phyloP scores from a whole-genome alignment of 1,140 invertebrate genomes.

The Periplaneta americana region DNA sequence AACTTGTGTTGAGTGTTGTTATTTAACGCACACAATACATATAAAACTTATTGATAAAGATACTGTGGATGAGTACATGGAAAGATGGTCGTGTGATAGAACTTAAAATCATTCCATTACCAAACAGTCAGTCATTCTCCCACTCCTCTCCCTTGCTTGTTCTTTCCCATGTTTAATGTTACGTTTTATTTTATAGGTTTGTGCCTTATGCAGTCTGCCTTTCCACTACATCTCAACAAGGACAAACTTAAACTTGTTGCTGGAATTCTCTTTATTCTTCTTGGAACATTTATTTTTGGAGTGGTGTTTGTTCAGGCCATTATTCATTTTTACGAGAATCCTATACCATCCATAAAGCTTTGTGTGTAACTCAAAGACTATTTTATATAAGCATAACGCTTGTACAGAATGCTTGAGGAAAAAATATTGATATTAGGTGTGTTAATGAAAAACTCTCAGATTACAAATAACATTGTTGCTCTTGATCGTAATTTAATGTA shows the following conservation, averaged over 20 bases:
- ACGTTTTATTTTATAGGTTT: constrained; percentile 40
- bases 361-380: neutral
- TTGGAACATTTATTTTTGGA: constrained; percentile 55
- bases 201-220: constrained; percentile 46
- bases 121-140: neutral
- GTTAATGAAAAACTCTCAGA: too few species aligned
- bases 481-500: too few species aligned
- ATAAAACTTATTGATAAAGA: neutral
- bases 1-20: neutral
- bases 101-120: neutral
- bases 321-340: constrained; percentile 25
- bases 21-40: neutral
- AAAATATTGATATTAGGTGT: too few species aligned
- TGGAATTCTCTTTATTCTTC: constrained; percentile 42
- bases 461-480: too few species aligned
- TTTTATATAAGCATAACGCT: too few species aligned
- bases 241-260: constrained; percentile 33
- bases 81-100: neutral
- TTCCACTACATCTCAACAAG: constrained; percentile 36
- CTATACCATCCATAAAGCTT: neutral
- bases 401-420: too few species aligned
- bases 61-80: neutral
- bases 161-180: neutral
- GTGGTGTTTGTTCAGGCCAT: constrained; percentile 50
- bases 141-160: neutral